phyloP scores from a whole-genome alignment of 2,797 vertebrate genomes.

The Gymnodraco acuticeps region DNA sequence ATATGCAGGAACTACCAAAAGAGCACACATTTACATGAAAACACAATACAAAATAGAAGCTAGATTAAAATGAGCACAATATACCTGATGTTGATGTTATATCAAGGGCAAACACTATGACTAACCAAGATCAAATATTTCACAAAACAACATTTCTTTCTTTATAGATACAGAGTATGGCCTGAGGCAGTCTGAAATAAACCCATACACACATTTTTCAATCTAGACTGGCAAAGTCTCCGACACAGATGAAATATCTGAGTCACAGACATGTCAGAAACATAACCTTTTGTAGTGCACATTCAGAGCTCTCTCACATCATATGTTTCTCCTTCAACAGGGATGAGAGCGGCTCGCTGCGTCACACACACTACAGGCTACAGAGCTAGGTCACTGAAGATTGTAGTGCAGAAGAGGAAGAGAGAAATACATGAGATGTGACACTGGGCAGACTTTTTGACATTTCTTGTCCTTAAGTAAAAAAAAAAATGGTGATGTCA shows the following conservation, averaged over 20 bases:
- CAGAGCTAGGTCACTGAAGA: conserved; percentile 33
- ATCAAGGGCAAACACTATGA: neutral
- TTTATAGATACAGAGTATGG: neutral
- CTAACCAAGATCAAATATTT: neutral
- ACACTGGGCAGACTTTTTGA: conserved; percentile 16
- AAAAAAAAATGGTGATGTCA: conserved; percentile 37
- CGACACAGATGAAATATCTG: conserved; percentile 6
- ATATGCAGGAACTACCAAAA: no score
- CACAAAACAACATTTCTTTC: neutral
- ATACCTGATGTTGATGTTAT: neutral
- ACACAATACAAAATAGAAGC: no score
- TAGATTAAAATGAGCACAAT: no score
- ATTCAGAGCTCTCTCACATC: conserved; percentile 12
- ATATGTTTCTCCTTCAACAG: conserved; percentile 25
- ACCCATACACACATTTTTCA: conserved; percentile 15
- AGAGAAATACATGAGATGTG: neutral
- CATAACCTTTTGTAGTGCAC: conserved; percentile 36
- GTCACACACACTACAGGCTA: conserved; percentile 30
- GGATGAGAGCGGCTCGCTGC: conserved; percentile 33
- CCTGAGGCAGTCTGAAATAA: neutral
- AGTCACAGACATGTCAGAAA: conserved; percentile 26
- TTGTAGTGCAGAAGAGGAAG: conserved; percentile 13
- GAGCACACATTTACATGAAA: no score
- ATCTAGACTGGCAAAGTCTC: neutral
- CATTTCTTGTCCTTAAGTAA: conserved; percentile 39